Evolutionary conservation across 2,888 invertebrate species (phyloP), one percentile per base, ranked within the genome.

Genomic region (Drosophila kokeensis): DNA sequence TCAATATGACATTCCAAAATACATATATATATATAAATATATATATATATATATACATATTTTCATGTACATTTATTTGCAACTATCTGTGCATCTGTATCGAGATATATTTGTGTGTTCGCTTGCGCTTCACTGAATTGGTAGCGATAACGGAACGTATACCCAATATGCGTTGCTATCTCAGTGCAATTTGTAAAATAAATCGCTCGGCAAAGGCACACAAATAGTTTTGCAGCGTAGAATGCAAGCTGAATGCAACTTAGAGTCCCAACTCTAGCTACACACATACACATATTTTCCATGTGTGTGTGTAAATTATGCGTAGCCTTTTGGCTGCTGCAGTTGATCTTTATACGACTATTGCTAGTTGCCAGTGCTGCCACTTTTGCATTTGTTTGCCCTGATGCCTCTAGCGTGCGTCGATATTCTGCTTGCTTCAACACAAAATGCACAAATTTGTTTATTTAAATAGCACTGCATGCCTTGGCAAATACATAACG

Each of bases 391-490:
- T 87, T 87, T 89, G 80, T 84, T 75, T 76, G 78, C 69, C 63
- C 73, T 76, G 63, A 55, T 77, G 75, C 73, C 79, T 75, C 74
- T 61, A 48, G 81, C 63, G 36, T 57, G 36, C 66, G 59, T 34
- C 65, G 69, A 76, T 81, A 71, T 66, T 78, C 86, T 72, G 52
- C 57, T 57, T 61, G 66, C 69, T 58, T 61, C 55, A 62, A 64
- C 73, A 59, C 53, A 52, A 73, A 69, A 53, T 65, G 57, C 68
- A 61, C 69, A 82, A 87, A 82, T 86, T 73, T 83, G 78, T 90
- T 85, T 87, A 88, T 79, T 90, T 87, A 90, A 90, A 88, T 76
- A 76, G 74, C 67, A 42, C 24, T n/a, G 11, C 32, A 10, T 40
- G 67, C 67, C 81, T 69, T 7, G 73, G 62, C 88, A 75, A 68